Base-by-base conservation (phyloP, 1,140 invertebrate genomes). In the Stegodyphus dumicola region DNA sequence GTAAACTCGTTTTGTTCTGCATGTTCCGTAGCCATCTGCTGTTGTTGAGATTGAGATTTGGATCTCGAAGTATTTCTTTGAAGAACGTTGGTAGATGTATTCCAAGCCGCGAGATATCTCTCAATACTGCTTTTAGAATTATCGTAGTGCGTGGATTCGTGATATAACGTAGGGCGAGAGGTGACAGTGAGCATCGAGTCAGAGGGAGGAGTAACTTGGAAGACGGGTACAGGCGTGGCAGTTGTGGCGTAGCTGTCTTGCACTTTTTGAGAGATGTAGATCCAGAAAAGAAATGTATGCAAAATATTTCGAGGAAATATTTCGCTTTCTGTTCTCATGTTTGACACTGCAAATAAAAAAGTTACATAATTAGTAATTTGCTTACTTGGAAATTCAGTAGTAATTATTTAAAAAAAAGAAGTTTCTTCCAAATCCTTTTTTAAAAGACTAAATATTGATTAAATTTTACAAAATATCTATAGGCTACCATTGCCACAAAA, bases 181-280 rank as follows among this genome's bases (percentile, higher is more conserved):
- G 70, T 49, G 5, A 66, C 66, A 52, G 75, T 10, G 49, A 52
- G 6, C 48, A 67, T 18, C 2, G 49, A 51, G 49, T 74, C 64
- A 17, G 84, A 71, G 9, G 84, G 84, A 64, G 84, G 84, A 0
- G 84, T 86, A 9, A 86, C 76, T 54, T 77, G 84, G 15, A 73
- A 78, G 6, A 78, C 84, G 7, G 84, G 76, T 0, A 71, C 48
- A 9, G 81, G 81, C 0, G 81, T 77, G 13, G 66, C 76, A 2
- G 84, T 78, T 4, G 76, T 78, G 48, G 66, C 75, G 10, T 13
- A 9, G 3, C 70, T 10, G 33, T 1, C 33, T 33, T 33, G 33
- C 33, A 33, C 3, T 33, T 33, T 33, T 33, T 33, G 33, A 33
- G 33, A 33, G 1, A 33, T 33, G 33, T 33, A 33, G 33, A 3